Base-by-base conservation (phyloP, 2,113 vertebrate genomes). In the Atractosteus spatula region DNA sequence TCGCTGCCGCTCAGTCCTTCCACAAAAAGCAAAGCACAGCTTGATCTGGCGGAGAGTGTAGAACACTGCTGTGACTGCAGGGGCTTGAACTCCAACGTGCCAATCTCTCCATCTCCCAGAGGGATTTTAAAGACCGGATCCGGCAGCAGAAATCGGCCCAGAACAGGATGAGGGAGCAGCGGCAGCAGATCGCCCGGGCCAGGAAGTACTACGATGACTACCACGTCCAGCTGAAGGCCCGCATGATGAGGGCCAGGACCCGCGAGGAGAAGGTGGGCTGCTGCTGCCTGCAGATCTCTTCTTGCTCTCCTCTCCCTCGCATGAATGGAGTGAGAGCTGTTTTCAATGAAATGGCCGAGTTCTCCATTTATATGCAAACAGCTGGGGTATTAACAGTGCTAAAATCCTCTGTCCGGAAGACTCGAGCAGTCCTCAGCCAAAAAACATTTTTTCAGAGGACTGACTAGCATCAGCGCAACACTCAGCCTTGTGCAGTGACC, bases 191-290 rank as follows among this genome's bases (percentile, higher is more conserved):
- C 0, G 91, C 90, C 4, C 91, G 94, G 0, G 95, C 96, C 75
- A 94, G 87, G 83, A 96, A 92, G 72, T 98, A 98, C 69, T 92
- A 96, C 3, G 89, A 86, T 4, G 94, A 97, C 56, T 97, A 96
- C 79, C 90, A 94, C 13, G 84, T 93, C 16, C 97, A 98, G 85
- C 78, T 96, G 69, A 89, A 85, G 0, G 94, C 95, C 61, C 97
- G 89, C 69, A 90, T 97, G 85, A 88, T 95, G 93, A 83, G 90
- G 79, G 91, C 93, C 0, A 93, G 95, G 81, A 95, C 95, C 3
- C 91, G 89, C 10, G 96, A 99, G 82, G 96, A 98, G 86, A 88
- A 74, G 92, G 97, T 97, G 82, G 79, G 86, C 66, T 16, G 56
- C 55, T 10, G 78, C 65, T 45, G 3, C n/a, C n/a, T 43, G 56